Evolutionary conservation across 2,113 vertebrate species (phyloP), one percentile per base, ranked within the genome.

Genomic region (Eubucco bourcierii): DNA sequence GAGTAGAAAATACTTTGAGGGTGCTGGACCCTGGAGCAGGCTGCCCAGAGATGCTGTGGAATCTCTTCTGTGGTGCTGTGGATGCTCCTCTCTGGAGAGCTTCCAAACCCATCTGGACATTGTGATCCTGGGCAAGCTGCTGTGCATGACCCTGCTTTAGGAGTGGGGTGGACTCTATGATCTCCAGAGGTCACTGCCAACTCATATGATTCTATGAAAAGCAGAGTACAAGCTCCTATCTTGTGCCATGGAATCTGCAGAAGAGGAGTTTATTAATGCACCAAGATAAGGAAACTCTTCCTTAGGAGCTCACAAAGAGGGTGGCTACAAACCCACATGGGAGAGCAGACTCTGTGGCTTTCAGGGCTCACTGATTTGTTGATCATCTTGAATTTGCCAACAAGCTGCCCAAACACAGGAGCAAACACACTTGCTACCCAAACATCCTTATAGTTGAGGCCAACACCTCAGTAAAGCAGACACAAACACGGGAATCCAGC

Each of bases 321-420:
- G 3, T 1, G 28, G 59, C 37, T 37, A 64, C 44, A 68, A 58
- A 56, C 4, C 41, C 33, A 3, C 37, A 3, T 0, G 2, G 79
- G 31, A 87, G 82, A 84, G 21, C 63, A 61, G 0, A 0, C 56
- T 21, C 15, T 2, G 41, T 17, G 55, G 9, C 25, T 78, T 87
- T 75, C 74, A 53, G 77, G 28, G 73, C 61, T 65, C 73, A 19
- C 41, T 7, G 12, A 10, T 81, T 12, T 65, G 39, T 76, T 93
- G 81, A 11, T 58, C 55, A 67, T 25, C 74, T 44, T n/a, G 50
- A 53, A 67, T 84, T 78, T 87, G 56, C 75, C 70, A 87, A 29
- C 74, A 84, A 28, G 17, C 3, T 4, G 76, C 37, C 8, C 59
- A 76, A 84, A 73, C 28, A n/a, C 15, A 15, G 20, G 50, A 68